phyloP scores from a whole-genome alignment of 2,113 vertebrate species.

The Lonchura striata region DNA sequence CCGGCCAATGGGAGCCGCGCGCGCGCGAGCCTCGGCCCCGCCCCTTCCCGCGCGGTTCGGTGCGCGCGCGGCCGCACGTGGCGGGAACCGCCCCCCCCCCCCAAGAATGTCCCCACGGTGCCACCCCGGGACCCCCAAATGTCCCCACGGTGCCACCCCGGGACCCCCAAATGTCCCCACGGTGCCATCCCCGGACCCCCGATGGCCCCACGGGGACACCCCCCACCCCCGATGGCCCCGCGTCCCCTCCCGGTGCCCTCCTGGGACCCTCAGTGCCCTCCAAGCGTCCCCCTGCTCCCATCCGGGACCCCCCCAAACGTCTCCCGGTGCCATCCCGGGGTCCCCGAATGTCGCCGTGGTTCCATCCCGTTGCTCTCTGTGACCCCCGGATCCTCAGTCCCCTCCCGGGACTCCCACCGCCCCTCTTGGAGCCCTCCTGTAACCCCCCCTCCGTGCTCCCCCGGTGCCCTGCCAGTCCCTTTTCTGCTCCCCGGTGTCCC shows the following conservation, averaged over 20 bases:
- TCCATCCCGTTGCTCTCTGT: background rate
- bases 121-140: too few species aligned
- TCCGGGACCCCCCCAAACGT: too few species aligned
- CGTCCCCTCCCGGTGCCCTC: too few species aligned
- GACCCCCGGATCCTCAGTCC: too few species aligned
- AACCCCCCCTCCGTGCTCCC: too few species aligned
- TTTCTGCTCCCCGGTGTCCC: background rate
- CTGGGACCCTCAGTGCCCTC: too few species aligned
- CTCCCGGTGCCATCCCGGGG: background rate
- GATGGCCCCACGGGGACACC: too few species aligned
- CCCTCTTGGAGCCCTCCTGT: background rate
- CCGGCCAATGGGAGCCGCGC: background rate
- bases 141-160: too few species aligned
- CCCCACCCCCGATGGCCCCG: background rate
- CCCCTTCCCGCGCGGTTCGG: background rate
- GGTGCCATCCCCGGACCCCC: background rate
- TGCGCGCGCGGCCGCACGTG: background rate
- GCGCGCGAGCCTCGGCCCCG: background rate
- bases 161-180: too few species aligned
- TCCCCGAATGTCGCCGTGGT: background rate
- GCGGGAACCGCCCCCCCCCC: background rate
- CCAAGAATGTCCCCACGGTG: too few species aligned
- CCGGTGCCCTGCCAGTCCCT: background rate
- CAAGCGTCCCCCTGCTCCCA: too few species aligned
- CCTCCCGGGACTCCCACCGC: background rate